Evolutionary conservation across 2,888 invertebrate genomes (phyloP).

Genomic region (Callimorpha dominula): DNA sequence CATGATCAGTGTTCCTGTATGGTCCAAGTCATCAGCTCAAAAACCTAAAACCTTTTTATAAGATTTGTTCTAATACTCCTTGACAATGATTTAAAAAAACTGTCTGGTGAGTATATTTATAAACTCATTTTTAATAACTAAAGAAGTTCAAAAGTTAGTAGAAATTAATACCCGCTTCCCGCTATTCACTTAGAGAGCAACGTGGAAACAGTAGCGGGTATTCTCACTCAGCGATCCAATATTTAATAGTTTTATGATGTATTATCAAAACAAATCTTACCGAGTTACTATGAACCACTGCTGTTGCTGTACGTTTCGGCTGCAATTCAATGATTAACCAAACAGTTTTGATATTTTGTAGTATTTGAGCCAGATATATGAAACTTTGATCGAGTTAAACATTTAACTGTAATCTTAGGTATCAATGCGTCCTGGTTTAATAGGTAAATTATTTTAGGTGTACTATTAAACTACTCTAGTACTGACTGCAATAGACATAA

Average conservation of each 20-base stretch:
- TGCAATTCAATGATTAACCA: constrained; percentile 64
- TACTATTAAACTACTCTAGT: neutral
- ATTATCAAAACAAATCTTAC: constrained; percentile 87
- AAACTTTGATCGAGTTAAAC: neutral
- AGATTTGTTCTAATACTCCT: neutral
- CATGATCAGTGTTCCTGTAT: constrained; percentile 71
- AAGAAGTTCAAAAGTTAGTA: neutral
- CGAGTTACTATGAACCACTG: constrained; percentile 81
- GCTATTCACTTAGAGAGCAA: constrained; percentile 66
- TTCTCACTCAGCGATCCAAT: constrained; percentile 87
- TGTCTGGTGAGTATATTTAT: neutral
- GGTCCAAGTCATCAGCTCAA: constrained; percentile 60
- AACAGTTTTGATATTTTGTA: constrained; percentile 73
- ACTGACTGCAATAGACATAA: neutral
- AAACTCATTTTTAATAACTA: neutral
- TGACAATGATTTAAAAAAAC: neutral
- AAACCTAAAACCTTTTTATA: constrained; percentile 11
- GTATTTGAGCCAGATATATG: neutral
- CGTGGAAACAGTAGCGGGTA: constrained; percentile 80
- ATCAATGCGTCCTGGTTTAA: neutral
- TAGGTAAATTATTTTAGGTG: neutral
- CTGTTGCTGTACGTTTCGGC: constrained; percentile 79
- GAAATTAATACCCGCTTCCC: constrained; percentile 23
- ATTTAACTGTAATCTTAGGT: neutral
- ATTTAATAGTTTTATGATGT: constrained; percentile 88